These are phyloP conservation scores for Ophioderma brevispina DNA, from an alignment of 35 echinoderm and acorn worm genomes.

Conservation along the genomic window DNA sequence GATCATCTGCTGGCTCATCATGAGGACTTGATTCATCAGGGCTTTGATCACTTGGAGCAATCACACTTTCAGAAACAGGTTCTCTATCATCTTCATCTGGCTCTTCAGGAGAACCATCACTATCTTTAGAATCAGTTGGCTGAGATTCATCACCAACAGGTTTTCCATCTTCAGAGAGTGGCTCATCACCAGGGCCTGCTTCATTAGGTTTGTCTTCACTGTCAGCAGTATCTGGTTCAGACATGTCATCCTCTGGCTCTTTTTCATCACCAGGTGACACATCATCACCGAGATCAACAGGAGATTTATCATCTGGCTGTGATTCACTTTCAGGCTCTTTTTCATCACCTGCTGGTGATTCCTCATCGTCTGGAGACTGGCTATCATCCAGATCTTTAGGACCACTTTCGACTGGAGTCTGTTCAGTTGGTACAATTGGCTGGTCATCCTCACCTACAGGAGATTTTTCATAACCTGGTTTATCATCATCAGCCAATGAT, in stretches of 20 bases:
- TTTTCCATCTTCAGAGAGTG: neutral
- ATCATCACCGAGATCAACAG: neutral
- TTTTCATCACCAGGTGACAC: neutral
- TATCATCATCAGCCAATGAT: neutral
- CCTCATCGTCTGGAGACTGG: neutral
- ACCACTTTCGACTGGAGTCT: neutral
- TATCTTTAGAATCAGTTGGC: neutral
- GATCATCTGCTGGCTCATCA: neutral
- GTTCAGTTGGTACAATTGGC: neutral
- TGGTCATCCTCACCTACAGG: neutral
- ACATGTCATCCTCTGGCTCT: neutral
- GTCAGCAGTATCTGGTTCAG: neutral
- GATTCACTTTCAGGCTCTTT: neutral
- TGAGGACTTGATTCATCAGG: neutral
- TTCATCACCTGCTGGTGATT: neutral
- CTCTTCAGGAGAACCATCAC: neutral
- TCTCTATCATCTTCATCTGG: neutral
- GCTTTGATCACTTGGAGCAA: neutral
- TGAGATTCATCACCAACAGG: neutral
- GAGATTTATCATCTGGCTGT: no score
- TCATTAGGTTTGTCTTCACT: neutral
- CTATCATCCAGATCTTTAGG: neutral
- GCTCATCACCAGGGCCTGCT: neutral
- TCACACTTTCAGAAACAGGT: neutral
- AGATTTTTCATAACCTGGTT: neutral